Evolutionary conservation across 2,797 vertebrate genomes (phyloP).

Genomic region (Sebastiscus tertius): DNA sequence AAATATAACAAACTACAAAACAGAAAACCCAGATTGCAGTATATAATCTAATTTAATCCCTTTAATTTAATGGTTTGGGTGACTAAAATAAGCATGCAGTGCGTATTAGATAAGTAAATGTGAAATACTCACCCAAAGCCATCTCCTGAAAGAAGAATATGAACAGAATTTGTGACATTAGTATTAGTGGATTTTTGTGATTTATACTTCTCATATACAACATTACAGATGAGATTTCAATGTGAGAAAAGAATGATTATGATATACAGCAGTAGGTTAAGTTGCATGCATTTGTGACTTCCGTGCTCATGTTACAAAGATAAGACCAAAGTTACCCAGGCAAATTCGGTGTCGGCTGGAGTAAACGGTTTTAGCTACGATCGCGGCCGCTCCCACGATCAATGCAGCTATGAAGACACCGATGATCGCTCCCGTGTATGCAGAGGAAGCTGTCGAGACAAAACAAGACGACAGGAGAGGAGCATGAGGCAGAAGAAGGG

Average conservation of each 20-base stretch:
- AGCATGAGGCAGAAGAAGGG: neutral
- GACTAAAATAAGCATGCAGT: neutral
- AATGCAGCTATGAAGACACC: slow-evolving; percentile 78
- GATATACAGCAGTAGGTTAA: too few relatives aligned
- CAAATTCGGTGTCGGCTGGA: slow-evolving; percentile 78
- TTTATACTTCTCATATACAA: neutral
- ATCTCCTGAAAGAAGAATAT: slow-evolving; percentile 64
- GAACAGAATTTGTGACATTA: slow-evolving; percentile 1
- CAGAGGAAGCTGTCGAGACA: slow-evolving; percentile 61
- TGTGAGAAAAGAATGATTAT: neutral
- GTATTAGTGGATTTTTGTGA: neutral
- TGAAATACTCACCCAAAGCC: slow-evolving; percentile 76
- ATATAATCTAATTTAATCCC: neutral
- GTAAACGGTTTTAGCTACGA: slow-evolving; percentile 70
- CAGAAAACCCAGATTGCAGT: neutral
- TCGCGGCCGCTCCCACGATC: slow-evolving; percentile 64
- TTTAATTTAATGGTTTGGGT: neutral
- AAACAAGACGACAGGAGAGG: neutral
- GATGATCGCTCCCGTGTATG: slow-evolving; percentile 72
- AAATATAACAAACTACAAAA: neutral
- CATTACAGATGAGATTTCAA: neutral
- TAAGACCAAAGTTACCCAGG: slow-evolving; percentile 65
- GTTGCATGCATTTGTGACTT: neutral
- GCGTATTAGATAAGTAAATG: neutral
- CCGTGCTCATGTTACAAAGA: neutral